Conservation (phyloP, 2,888 invertebrate genomes). For the Nebria salina region DNA sequence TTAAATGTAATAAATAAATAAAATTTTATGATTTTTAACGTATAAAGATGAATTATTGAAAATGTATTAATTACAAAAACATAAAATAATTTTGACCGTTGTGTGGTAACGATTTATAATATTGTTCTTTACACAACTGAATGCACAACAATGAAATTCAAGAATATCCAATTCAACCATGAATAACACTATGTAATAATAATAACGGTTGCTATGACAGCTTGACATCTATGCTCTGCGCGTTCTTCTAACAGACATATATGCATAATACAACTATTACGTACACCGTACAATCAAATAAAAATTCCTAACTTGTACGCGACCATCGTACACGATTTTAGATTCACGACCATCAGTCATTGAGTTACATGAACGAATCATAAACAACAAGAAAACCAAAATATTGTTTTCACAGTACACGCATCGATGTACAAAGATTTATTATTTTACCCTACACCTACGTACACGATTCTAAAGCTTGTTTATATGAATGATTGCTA, state of each 20-base stretch:
- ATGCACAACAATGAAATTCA: constrained; percentile 35
- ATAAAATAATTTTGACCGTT: neutral
- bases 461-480: neutral
- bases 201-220: constrained; percentile 40
- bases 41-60: neutral
- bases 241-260: constrained; percentile 37
- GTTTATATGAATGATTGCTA: neutral
- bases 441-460: neutral
- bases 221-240: constrained; percentile 35
- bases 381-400: neutral
- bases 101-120: constrained; percentile 9
- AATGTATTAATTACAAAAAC: neutral
- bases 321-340: neutral
- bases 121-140: constrained; percentile 23
- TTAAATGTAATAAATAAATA: neutral
- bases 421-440: neutral
- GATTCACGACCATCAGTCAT: constrained; percentile 20
- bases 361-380: neutral
- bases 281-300: constrained; percentile 27
- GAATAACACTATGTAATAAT: constrained; percentile 32
- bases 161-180: constrained; percentile 37
- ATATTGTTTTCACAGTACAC: neutral
- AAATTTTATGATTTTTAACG: neutral
- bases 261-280: constrained; percentile 40
- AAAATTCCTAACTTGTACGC: neutral